A percentile compares a stretch with the other conserved stretches of the same genome.
Conservation (phyloP, 23 tunicate genomes). For the Ascidia mentula region DNA sequence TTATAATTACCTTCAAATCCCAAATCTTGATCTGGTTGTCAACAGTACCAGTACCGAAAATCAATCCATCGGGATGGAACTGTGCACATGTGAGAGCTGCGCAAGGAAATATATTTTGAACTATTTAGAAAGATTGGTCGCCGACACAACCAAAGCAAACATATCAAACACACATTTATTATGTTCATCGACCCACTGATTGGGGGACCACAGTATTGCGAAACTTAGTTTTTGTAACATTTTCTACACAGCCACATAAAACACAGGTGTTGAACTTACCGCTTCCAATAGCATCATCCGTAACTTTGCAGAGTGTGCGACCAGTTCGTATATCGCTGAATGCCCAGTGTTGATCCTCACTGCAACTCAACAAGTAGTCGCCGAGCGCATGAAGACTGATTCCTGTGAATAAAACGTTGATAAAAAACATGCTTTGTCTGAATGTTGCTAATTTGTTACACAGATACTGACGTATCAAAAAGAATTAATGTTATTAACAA, state of each 20-base stretch:
- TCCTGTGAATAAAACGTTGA: slow-evolving; percentile 26
- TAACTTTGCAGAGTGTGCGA: slow-evolving; percentile 62
- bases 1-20: slow-evolving; percentile 98
- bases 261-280: slow-evolving; percentile 29
- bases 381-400: slow-evolving; percentile 92
- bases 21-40: slow-evolving; percentile 96
- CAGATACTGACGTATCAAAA: too few relatives aligned
- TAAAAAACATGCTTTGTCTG: too few relatives aligned
- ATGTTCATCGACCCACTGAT: too few relatives aligned
- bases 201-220: too few relatives aligned
- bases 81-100: slow-evolving; percentile 90
- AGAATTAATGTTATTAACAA: too few relatives aligned
- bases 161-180: too few relatives aligned
- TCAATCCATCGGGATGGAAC: slow-evolving; percentile 99
- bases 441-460: too few relatives aligned
- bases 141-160: too few relatives aligned
- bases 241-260: too few relatives aligned
- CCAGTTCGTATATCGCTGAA: slow-evolving; percentile 90
- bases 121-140: too few relatives aligned
- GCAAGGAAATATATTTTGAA: neutral
- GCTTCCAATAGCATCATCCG: slow-evolving; percentile 86
- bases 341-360: slow-evolving; percentile 97
- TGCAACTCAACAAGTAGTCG: slow-evolving; percentile 79
- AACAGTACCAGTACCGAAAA: slow-evolving; percentile 97
- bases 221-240: too few relatives aligned